These are phyloP conservation scores for Drepana falcataria DNA, from an alignment of 2,888 invertebrate species.

Conservation along the genomic window DNA sequence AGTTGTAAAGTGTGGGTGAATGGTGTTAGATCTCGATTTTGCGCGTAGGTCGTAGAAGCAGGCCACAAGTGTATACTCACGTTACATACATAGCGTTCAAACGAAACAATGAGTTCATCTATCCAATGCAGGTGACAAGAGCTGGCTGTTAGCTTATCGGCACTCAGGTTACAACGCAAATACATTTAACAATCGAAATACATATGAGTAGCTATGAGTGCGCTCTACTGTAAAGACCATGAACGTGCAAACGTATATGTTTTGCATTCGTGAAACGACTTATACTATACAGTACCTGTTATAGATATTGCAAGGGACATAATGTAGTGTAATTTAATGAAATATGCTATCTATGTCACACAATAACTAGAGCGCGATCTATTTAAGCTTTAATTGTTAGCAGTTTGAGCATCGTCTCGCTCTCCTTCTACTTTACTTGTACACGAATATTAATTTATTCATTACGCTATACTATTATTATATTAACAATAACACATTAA, in stretches of 20 bases:
- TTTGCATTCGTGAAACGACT: neutral
- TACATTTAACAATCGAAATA: slow-evolving; percentile 1
- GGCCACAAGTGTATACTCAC: slow-evolving; percentile 50
- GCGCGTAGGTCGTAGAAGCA: slow-evolving; percentile 26
- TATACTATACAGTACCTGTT: too few species aligned
- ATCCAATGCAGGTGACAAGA: slow-evolving; percentile 47
- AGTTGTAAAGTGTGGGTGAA: neutral
- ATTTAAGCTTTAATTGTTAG: slow-evolving; percentile 20
- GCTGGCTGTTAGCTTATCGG: slow-evolving; percentile 25
- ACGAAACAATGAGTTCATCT: slow-evolving; percentile 56
- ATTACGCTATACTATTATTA: neutral
- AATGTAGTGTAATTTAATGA: neutral
- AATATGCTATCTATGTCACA: slow-evolving; percentile 14
- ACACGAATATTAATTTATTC: too few species aligned
- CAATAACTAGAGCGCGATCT: slow-evolving; percentile 29
- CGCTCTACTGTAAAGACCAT: neutral
- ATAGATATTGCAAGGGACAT: too few species aligned
- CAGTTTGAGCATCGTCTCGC: neutral
- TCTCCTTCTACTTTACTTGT: neutral
- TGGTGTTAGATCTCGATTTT: slow-evolving; percentile 15
- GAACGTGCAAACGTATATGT: neutral
- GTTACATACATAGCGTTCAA: slow-evolving; percentile 48
- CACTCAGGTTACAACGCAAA: slow-evolving; percentile 19
- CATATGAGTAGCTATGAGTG: too few species aligned
- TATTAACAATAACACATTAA: too few species aligned